Evolutionary conservation across 2,888 invertebrate genomes (phyloP), one percentile per base, ranked within the genome.

Genomic region (Parapristionchus giblindavisi): DNA sequence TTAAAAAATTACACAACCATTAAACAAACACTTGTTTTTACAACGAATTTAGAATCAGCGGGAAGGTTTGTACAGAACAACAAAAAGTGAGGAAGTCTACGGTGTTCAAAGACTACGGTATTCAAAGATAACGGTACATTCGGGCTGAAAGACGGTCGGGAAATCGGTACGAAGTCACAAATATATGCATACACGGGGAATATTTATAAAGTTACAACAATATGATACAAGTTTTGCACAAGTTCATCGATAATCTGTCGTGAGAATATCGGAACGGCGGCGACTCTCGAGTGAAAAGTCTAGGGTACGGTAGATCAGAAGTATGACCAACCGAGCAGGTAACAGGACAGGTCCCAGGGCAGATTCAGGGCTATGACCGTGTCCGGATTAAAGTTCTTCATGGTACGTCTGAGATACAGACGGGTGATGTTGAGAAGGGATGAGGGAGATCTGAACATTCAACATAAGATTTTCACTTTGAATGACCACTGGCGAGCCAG

Each of bases 381-480:
- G 14, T 77, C 76, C 6, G 81, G 82, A 17, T 48, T 68, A 51
- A 83, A 65, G 27, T 80, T 80, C 51, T 77, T 75, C 2, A 84
- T 40, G 3, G 70, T 77, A 48, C 80, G 77, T 1, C 85, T 78
- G 48, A 85, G 75, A 56, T 76, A 71, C 24, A 81, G 72, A 48
- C 85, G 82, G 75, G 80, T 77, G 2, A 81, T 63, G 51, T 85
- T 82, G 68, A 80, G 81, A 17, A 85, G 80, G 38, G 75, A 77
- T 29, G 79, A 76, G 3, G 85, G 83, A 48, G 82, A 80, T 48
- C 84, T 85, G 61, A 71, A 84, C 76, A 36, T 52, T 24, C 21
- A 32, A 24, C 58, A 58, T 11, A 11, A 21, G 11, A 17, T 24
- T 58, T 58, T 58, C 27, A 58, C 14, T 17, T 24, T 14, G 8